Base-by-base conservation (phyloP, 2,113 vertebrate genomes). In the Cryptotis parvus region DNA sequence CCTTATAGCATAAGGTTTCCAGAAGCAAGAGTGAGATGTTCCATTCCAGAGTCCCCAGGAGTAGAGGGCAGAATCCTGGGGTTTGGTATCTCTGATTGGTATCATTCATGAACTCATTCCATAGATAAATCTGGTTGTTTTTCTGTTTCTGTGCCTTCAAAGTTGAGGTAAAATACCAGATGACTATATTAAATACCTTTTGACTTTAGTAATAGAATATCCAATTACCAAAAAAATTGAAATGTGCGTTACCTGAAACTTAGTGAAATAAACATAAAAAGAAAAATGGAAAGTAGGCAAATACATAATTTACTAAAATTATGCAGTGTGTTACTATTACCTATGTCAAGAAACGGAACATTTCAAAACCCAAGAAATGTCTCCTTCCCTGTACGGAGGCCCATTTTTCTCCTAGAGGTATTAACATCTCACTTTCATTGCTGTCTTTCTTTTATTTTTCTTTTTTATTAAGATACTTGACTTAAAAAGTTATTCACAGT, bases 221-320 rank as follows among this genome's bases (percentile, higher is more conserved):
- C n/a, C n/a, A n/a, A n/a, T 29, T 58, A 22, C 58, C 20, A 69
- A 10, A 39, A n/a, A 26, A 87, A 43, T 61, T 84, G 58, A 77
- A 75, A 79, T 89, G 77, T 78, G 8, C 0, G 0, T 92, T 52
- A 74, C 82, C 27, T 45, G 26, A 39, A 75, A 70, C 9, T n/a
- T 73, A 65, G 26, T 83, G 49, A 91, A 66, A 41, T 58, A 12
- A 73, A 26, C 18, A 41, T 31, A 85, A 77, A 70, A 12, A 85
- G 26, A 68, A 74, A 82, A 61, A 9, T 72, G 37, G 85, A 24
- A 41, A 63, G 29, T 52, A 70, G 31, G 41, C 11, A 87, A 58
- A 33, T 83, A 49, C 35, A 83, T n/a, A 27, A 37, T 83, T 75
- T 52, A 29, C 15, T 35, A 82, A 93, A 84, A 80, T 79, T 93